Conservation (phyloP, 2,888 invertebrate genomes). For the Prosapia bicincta region DNA sequence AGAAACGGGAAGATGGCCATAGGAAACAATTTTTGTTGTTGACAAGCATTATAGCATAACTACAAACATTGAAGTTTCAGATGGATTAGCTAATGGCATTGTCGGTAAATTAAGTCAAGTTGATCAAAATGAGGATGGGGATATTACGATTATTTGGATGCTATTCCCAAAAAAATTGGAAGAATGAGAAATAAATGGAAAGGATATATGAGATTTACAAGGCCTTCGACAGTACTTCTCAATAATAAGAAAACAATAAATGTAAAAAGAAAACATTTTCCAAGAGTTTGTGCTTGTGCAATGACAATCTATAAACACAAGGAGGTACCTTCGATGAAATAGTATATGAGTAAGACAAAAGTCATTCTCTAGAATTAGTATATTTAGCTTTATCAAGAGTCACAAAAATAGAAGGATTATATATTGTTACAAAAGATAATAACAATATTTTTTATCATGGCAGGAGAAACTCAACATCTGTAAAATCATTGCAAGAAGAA, state of each 20-base stretch:
- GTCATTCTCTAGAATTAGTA: no score
- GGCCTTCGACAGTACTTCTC: background rate
- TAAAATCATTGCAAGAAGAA: no score
- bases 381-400: no score
- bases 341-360: constrained; percentile 2
- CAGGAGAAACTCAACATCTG: no score
- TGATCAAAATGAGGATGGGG: constrained; percentile 23
- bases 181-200: background rate
- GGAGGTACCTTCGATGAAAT: constrained; percentile 6
- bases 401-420: no score
- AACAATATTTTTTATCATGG: no score
- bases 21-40: constrained; percentile 35
- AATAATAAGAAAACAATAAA: background rate
- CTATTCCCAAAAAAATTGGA: background rate
- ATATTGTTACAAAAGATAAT: no score
- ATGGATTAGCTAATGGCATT: constrained; percentile 43
- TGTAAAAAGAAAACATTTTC: background rate
- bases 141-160: background rate
- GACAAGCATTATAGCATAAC: constrained; percentile 39
- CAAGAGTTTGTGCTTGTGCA: constrained; percentile 1
- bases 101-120: no score
- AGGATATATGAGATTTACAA: background rate
- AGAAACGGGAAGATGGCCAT: constrained; percentile 42
- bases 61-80: constrained; percentile 42
- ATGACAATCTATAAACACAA: constrained; percentile 8